phyloP scores from a whole-genome alignment of 2,797 vertebrate species.

The Xiphorhynchus erythropygius region DNA sequence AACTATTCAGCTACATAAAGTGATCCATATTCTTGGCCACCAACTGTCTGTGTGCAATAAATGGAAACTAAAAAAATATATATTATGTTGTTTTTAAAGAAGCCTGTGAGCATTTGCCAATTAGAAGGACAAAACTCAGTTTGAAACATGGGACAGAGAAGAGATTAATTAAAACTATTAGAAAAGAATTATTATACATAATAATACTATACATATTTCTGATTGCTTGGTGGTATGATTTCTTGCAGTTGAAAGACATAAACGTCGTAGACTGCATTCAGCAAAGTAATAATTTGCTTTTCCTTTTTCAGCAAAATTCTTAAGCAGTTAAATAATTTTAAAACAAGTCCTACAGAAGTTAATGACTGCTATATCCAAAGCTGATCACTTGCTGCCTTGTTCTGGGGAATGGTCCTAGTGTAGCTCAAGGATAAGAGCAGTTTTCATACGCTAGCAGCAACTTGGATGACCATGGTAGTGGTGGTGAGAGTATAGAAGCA shows the following conservation, averaged over 20 bases:
- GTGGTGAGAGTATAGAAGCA: background rate
- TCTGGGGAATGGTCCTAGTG: background rate
- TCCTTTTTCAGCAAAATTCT: background rate
- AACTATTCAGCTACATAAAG: background rate
- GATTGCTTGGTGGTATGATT: slow-evolving; percentile 9
- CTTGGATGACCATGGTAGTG: background rate
- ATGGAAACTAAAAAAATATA: background rate
- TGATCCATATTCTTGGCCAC: background rate
- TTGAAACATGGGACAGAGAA: background rate
- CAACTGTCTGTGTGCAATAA: background rate
- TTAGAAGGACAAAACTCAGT: background rate
- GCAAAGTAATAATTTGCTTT: background rate
- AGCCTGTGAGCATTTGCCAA: background rate
- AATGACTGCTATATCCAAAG: background rate
- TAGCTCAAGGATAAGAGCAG: background rate
- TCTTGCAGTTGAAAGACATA: background rate
- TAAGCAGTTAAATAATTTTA: background rate
- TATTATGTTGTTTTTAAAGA: background rate
- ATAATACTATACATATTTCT: slow-evolving; percentile 23
- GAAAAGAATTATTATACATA: background rate
- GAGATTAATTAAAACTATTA: slow-evolving; percentile 29
- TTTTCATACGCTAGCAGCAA: background rate
- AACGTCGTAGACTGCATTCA: background rate
- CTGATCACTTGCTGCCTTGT: rapidly evolving
- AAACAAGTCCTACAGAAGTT: background rate